Evolutionary conservation across 2,888 invertebrate species (phyloP).

Genomic region (Drosophila paranaensis): DNA sequence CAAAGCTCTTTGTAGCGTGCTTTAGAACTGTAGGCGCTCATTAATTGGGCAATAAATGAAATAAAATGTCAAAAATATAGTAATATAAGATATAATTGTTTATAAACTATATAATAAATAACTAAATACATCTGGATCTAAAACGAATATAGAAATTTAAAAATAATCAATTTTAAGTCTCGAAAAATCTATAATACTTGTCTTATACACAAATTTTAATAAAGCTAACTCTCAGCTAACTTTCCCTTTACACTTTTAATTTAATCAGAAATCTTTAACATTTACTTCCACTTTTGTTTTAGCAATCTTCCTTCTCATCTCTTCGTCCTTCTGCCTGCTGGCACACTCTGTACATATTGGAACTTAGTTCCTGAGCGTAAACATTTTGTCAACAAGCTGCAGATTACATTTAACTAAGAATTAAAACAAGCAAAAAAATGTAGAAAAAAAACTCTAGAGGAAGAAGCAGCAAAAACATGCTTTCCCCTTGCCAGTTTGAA

Average conservation of each 20-base stretch:
- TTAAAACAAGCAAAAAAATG: constrained; percentile 17
- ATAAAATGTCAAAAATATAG: neutral
- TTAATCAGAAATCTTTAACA: neutral
- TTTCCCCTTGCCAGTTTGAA: neutral
- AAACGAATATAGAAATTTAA: too few species aligned
- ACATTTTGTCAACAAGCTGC: constrained; percentile 16
- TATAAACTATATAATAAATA: neutral
- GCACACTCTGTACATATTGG: constrained; percentile 11
- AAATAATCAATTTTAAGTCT: neutral
- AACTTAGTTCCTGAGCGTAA: constrained; percentile 4
- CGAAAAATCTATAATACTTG: neutral
- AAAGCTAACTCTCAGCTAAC: neutral
- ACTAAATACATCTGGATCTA: too few species aligned
- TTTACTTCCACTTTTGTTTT: neutral
- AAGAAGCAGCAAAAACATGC: neutral
- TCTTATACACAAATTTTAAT: neutral
- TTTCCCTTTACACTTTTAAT: neutral
- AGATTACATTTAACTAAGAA: constrained; percentile 29
- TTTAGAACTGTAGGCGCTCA: neutral
- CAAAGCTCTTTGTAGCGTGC: neutral
- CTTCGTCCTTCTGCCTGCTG: too few species aligned
- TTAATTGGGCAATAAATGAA: neutral
- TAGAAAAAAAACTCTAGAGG: too few species aligned
- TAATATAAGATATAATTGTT: neutral
- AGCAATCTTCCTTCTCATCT: neutral